Percentiles rank a stretch among this genome's conserved stretches.
phyloP scores from a whole-genome alignment of 2,888 invertebrate species.

The Drosophila demipolita region DNA sequence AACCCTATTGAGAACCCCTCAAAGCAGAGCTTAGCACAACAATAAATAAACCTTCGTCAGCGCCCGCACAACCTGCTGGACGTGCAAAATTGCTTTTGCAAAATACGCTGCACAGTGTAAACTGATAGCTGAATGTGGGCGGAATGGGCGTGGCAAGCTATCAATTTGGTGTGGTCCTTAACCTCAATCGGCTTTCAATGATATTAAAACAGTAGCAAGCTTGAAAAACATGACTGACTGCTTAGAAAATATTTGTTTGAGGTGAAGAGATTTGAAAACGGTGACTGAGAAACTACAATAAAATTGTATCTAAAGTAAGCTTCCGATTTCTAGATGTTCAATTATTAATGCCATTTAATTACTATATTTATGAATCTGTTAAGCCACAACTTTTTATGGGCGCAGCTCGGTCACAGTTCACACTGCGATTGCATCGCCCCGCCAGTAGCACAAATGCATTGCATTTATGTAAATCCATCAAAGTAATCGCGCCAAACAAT shows the following conservation, averaged over 20 bases:
- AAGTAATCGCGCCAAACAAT: slow-evolving; percentile 39
- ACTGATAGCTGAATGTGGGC: slow-evolving; percentile 28
- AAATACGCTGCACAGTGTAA: slow-evolving; percentile 21
- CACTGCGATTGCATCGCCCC: neutral
- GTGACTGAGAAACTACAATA: neutral
- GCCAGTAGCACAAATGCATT: neutral
- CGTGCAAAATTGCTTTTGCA: slow-evolving; percentile 27
- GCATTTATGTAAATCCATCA: slow-evolving; percentile 39
- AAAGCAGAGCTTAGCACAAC: slow-evolving; percentile 6
- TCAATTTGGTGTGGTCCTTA: slow-evolving; percentile 25
- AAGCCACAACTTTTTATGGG: neutral
- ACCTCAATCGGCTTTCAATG: slow-evolving; percentile 9
- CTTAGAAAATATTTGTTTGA: neutral
- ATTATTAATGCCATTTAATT: neutral
- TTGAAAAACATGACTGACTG: neutral
- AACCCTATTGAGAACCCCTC: slow-evolving; percentile 39
- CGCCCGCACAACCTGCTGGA: slow-evolving; percentile 2
- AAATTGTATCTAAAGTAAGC: neutral
- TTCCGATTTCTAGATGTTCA: neutral
- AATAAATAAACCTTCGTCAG: slow-evolving; percentile 21
- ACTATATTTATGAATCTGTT: slow-evolving; percentile 6
- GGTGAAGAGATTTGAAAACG: neutral
- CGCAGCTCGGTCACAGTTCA: neutral
- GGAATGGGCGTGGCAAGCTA: slow-evolving; percentile 30
- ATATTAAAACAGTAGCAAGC: neutral